Evolutionary conservation across 1,140 invertebrate genomes (phyloP).

Genomic region (Drosophila arawakana): DNA sequence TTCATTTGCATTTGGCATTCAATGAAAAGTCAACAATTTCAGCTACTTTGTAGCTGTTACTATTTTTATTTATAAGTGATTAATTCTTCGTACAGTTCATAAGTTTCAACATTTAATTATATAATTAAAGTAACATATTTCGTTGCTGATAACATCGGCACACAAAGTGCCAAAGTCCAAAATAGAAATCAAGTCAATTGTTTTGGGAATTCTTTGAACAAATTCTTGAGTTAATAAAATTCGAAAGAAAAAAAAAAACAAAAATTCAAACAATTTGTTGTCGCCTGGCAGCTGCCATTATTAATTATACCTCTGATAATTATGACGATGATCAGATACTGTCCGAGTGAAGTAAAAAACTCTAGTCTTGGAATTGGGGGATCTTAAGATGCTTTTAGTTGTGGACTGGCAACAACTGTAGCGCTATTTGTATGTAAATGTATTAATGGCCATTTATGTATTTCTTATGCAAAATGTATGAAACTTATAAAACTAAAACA

Average conservation of each 20-base stretch:
- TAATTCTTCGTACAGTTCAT: not conserved
- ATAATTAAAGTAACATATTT: slow-evolving; percentile 3
- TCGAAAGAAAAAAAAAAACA: not conserved
- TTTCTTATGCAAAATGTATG: slow-evolving; percentile 68
- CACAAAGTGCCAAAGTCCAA: slow-evolving; percentile 1
- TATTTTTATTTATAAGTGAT: not conserved
- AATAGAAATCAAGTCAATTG: slow-evolving; percentile 13
- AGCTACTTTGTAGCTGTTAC: not conserved
- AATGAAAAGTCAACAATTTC: slow-evolving; percentile 18
- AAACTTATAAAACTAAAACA: slow-evolving; percentile 66
- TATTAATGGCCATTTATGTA: slow-evolving; percentile 78
- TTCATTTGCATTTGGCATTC: slow-evolving; percentile 64
- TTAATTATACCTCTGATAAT: slow-evolving; percentile 25
- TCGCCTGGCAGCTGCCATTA: slow-evolving; percentile 20
- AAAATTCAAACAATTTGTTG: slow-evolving; percentile 12
- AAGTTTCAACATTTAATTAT: slow-evolving; percentile 3
- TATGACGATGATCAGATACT: slow-evolving; percentile 22
- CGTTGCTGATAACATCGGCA: slow-evolving; percentile 9
- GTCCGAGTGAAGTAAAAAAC: not conserved
- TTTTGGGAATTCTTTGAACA: slow-evolving; percentile 10
- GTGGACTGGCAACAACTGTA: slow-evolving; percentile 27
- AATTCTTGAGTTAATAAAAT: not conserved
- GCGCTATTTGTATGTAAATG: slow-evolving; percentile 72
- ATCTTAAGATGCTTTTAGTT: slow-evolving; percentile 9
- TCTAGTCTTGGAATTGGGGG: not conserved